These are phyloP conservation scores for Pantherophis guttatus DNA, from an alignment of 2,113 vertebrate species.

Conservation along the genomic window DNA sequence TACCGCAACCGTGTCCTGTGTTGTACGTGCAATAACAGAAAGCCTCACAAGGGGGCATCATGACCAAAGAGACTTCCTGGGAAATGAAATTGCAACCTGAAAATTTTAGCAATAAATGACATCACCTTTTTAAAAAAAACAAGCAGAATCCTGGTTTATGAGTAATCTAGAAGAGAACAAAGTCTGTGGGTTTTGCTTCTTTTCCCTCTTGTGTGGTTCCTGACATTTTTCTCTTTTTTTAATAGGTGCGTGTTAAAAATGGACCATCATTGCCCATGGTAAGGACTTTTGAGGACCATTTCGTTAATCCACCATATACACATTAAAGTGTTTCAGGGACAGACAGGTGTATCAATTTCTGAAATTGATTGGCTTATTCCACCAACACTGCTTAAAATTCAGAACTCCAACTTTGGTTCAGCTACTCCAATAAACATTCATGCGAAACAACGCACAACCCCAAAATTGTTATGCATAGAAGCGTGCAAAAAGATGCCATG, in stretches of 20 bases:
- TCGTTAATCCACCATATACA: not conserved
- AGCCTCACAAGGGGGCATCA: not conserved
- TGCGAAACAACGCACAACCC: not conserved
- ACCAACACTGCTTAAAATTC: not conserved
- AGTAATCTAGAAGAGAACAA: not conserved
- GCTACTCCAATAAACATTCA: not conserved
- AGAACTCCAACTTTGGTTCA: not conserved
- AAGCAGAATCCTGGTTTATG: not conserved
- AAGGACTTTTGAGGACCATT: constrained; percentile 47
- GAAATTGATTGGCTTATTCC: not conserved
- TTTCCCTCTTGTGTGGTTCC: not conserved
- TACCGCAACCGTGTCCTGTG: not conserved
- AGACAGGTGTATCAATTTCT: not conserved
- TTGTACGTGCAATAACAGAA: not conserved
- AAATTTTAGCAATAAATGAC: not conserved
- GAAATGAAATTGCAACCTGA: not conserved
- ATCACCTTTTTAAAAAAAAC: not conserved
- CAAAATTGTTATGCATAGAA: not conserved
- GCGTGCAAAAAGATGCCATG: constrained; percentile 8
- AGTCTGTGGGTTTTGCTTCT: not conserved
- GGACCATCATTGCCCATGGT: constrained; percentile 99
- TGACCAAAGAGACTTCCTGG: not conserved
- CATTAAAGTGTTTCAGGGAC: not conserved
- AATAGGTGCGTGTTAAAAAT: constrained; percentile 95
- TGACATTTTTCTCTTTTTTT: constrained; percentile 40